Conservation (phyloP, 2,113 vertebrate genomes). For the Nibea coibor region DNA sequence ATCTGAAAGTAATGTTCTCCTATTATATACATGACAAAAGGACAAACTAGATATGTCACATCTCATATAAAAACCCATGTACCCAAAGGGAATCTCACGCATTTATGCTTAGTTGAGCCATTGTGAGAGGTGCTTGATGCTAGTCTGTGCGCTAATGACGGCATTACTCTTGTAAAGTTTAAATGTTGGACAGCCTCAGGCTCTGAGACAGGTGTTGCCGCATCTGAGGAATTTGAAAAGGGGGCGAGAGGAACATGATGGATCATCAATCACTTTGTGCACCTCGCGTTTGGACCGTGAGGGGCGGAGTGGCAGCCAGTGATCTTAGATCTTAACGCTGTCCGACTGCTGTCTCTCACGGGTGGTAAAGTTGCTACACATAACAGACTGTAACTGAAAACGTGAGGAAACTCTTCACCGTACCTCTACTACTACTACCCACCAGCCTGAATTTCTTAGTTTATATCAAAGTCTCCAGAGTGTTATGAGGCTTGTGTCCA, state of each 20-base stretch:
- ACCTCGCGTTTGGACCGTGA: not conserved
- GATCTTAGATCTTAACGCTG: not conserved
- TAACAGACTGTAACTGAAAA: constrained; percentile 7
- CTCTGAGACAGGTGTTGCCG: not conserved
- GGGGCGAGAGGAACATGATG: constrained; percentile 5
- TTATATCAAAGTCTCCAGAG: not conserved
- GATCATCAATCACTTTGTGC: constrained; percentile 9
- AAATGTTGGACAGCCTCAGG: constrained; percentile 1
- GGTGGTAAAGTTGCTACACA: not conserved
- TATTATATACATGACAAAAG: not conserved
- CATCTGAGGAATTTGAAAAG: constrained; percentile 12
- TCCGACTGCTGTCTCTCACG: not conserved
- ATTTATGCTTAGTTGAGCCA: not conserved
- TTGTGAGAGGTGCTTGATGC: not conserved
- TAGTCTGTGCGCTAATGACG: constrained; percentile 3
- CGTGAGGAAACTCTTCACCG: not conserved
- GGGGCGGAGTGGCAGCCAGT: not conserved
- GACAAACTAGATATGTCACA: not conserved
- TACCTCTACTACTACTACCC: no score
- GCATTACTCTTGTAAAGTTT: constrained; percentile 1
- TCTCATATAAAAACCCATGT: not conserved
- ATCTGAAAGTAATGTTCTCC: not conserved
- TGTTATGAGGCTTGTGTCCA: not conserved
- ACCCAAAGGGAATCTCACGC: not conserved
- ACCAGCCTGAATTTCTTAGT: not conserved